Percentiles rank a stretch among this genome's conserved stretches.
These are phyloP conservation scores for Thereuonema tuberculata DNA, from an alignment of 1,140 invertebrate genomes.

Conservation along the genomic window DNA sequence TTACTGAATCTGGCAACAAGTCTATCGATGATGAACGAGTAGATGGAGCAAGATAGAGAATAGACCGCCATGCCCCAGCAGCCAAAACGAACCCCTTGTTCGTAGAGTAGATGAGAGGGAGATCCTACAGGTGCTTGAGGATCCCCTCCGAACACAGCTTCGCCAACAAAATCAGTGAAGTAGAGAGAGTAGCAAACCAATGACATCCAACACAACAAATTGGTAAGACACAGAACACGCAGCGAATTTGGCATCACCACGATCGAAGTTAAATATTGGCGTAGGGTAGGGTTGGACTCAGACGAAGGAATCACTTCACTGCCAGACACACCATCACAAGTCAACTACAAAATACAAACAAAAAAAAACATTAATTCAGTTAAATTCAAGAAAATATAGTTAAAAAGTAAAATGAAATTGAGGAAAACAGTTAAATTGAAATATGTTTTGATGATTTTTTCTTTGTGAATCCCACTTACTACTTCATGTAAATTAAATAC, in stretches of 20 bases:
- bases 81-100: slow-evolving; percentile 82
- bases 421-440: too few species aligned
- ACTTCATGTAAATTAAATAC: too few species aligned
- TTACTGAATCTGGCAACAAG: slow-evolving; percentile 69
- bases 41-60: slow-evolving; percentile 82
- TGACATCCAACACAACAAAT: slow-evolving; percentile 95
- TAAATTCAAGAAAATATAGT: too few species aligned
- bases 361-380: too few species aligned
- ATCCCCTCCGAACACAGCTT: slow-evolving; percentile 84
- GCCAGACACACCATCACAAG: too few species aligned
- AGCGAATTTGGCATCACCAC: slow-evolving; percentile 76
- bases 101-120: slow-evolving; percentile 48
- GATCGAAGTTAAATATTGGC: slow-evolving; percentile 74
- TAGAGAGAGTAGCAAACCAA: slow-evolving; percentile 93
- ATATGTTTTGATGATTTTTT: too few species aligned
- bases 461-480: too few species aligned
- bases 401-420: too few species aligned
- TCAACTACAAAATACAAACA: too few species aligned
- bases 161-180: slow-evolving; percentile 94
- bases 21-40: slow-evolving; percentile 76
- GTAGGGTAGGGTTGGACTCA: slow-evolving; percentile 25
- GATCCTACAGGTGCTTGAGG: slow-evolving; percentile 59
- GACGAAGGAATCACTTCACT: too few species aligned
- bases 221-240: slow-evolving; percentile 75
- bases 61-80: slow-evolving; percentile 96